phyloP scores from a whole-genome alignment of 1,140 invertebrate species.

The Zophobas morio region DNA sequence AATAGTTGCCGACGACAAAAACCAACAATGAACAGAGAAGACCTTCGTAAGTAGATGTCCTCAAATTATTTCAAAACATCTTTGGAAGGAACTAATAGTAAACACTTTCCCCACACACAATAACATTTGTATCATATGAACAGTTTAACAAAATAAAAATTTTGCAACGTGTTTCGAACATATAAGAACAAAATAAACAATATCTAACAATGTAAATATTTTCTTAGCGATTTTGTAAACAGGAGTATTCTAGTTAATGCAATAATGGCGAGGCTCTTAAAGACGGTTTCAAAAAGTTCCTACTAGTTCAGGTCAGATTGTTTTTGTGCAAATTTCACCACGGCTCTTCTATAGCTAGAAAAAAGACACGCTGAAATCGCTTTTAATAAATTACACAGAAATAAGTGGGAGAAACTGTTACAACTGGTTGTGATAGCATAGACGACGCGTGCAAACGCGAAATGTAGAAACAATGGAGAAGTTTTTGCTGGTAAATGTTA shows the following conservation, averaged over 20 bases:
- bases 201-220: constrained; percentile 47
- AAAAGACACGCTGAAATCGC: background rate
- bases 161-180: constrained; percentile 35
- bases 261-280: background rate
- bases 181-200: constrained; percentile 39
- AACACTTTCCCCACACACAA: constrained; percentile 22
- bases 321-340: background rate
- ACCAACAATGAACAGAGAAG: constrained; percentile 1
- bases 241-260: constrained; percentile 34
- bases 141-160: constrained; percentile 29
- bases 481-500: no score
- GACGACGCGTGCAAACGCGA: no score
- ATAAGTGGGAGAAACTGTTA: no score
- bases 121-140: constrained; percentile 29
- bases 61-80: constrained; percentile 21
- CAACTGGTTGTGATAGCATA: no score
- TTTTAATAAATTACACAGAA: background rate
- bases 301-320: background rate
- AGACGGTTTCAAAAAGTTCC: background rate
- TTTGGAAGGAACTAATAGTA: constrained; percentile 4
- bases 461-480: no score
- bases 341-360: background rate
- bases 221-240: constrained; percentile 19
- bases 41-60: constrained; percentile 3
- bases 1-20: constrained; percentile 1